These are phyloP conservation scores for Natrix natrix DNA, from an alignment of 2,797 vertebrate species.

Conservation along the genomic window DNA sequence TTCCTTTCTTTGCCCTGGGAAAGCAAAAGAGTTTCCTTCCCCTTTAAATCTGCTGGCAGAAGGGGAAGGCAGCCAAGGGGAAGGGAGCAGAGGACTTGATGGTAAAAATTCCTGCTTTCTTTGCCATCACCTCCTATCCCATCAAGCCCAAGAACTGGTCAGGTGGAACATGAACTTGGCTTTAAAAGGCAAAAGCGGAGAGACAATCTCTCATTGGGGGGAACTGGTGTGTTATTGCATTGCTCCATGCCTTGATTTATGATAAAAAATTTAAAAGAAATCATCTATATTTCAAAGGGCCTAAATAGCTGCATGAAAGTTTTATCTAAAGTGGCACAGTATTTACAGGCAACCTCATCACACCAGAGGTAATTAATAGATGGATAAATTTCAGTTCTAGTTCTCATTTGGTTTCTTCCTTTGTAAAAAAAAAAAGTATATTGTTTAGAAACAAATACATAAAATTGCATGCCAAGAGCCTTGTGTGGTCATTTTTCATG, in stretches of 20 bases:
- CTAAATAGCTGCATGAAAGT: slow-evolving; percentile 85
- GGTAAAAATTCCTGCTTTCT: not conserved
- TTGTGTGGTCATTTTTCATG: accelerated
- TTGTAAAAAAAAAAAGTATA: not conserved
- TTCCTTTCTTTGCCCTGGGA: not conserved
- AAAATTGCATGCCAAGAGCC: not conserved
- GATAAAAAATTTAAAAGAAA: slow-evolving; percentile 85
- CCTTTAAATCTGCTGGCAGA: not conserved
- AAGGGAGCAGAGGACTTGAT: not conserved
- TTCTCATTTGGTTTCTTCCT: slow-evolving; percentile 42
- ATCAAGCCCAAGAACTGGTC: slow-evolving; percentile 9
- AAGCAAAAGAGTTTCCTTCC: not conserved
- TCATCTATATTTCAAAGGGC: slow-evolving; percentile 85
- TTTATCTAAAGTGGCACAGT: slow-evolving; percentile 78
- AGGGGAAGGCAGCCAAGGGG: not conserved
- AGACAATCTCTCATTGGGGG: slow-evolving; percentile 43
- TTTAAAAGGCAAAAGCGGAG: slow-evolving; percentile 22
- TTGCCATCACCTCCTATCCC: slow-evolving; percentile 21
- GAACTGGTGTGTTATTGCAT: slow-evolving; percentile 53
- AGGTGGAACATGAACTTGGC: slow-evolving; percentile 22
- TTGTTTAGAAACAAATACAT: not conserved
- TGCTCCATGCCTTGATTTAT: slow-evolving; percentile 77
- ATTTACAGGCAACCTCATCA: slow-evolving; percentile 72
- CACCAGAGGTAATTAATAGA: slow-evolving; percentile 79
- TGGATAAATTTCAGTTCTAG: slow-evolving; percentile 71